These are phyloP conservation scores for Leptoclinus maculatus DNA, from an alignment of 2,797 vertebrate species.

Conservation along the genomic window DNA sequence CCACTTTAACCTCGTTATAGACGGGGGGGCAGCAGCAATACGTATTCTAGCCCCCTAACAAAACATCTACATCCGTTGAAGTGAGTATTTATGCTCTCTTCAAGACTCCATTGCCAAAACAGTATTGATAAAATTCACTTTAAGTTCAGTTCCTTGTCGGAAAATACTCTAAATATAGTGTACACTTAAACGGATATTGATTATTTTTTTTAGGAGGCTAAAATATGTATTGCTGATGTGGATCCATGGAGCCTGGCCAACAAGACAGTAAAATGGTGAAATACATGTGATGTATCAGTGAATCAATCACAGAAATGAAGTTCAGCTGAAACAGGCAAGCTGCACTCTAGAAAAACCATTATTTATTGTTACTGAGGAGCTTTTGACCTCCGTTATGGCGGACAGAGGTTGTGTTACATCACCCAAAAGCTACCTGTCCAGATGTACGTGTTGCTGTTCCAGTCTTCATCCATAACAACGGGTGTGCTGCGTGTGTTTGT, in stretches of 20 bases:
- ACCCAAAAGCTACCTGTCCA: slow-evolving; percentile 9
- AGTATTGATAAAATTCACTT: no score
- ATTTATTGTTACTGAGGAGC: background rate
- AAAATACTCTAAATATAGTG: background rate
- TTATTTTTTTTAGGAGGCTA: background rate
- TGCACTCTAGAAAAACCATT: background rate
- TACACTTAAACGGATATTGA: background rate
- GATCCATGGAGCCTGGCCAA: background rate
- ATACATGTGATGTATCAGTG: background rate
- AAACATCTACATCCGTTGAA: background rate
- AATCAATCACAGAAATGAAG: background rate
- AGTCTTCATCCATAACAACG: slow-evolving; percentile 31
- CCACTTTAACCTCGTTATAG: background rate
- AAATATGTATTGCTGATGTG: background rate
- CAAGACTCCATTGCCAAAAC: background rate
- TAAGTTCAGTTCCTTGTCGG: no score
- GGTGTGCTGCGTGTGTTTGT: slow-evolving; percentile 24
- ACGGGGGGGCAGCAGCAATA: background rate
- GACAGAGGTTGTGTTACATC: background rate
- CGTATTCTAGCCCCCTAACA: background rate
- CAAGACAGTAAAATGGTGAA: background rate
- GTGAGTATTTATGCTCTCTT: background rate
- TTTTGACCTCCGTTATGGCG: background rate
- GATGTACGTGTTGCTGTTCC: slow-evolving; percentile 23
- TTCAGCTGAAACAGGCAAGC: background rate